Evolutionary conservation across 2,888 invertebrate genomes (phyloP), one percentile per base, ranked within the genome.

Genomic region (Drosophila meridionalis): DNA sequence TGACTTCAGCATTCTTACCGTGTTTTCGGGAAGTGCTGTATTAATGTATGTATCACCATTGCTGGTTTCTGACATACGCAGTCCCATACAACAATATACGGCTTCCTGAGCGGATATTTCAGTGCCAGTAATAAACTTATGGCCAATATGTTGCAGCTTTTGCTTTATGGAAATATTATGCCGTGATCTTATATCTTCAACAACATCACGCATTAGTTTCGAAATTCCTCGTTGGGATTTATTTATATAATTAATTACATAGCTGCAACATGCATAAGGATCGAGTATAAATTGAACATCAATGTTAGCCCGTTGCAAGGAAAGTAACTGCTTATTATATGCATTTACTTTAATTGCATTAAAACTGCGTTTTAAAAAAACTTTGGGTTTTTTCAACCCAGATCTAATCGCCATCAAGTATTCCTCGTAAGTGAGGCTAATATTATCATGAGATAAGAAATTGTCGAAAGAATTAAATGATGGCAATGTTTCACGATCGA

Each of bases 21-120:
- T n/a, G n/a, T 42, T n/a, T 42, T 42, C 42, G n/a, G n/a, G 42
- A 42, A 42, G n/a, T n/a, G 42, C n/a, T 42, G 42, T 42, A n/a
- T 42, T n/a, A 3, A 42, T n/a, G 8, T 8, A 42, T 8, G 8
- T 7, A 7, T 42, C n/a, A 20, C n/a, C 42, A 42, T 42, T 42
- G 20, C 3, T 42, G n/a, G 42, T 42, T 20, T 42, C n/a, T 8
- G 42, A 42, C 42, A 42, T 42, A 42, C n/a, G 42, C n/a, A 42
- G n/a, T 20, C 42, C n/a, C 38, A 38, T 38, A 38, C 38, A 38
- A 38, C 38, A 38, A 0, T 38, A 11, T 38, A 38, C 38, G 38
- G 9, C 11, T 38, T 11, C 38, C 11, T 38, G 38, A 38, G 38
- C 38, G 12, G 38, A 38, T 38, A 38, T 38, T 7, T 36, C 36